A percentile compares a stretch with the other conserved stretches of the same genome.
phyloP scores from a whole-genome alignment of 2,888 invertebrate species.

The Hydrotaea cyrtoneurina region DNA sequence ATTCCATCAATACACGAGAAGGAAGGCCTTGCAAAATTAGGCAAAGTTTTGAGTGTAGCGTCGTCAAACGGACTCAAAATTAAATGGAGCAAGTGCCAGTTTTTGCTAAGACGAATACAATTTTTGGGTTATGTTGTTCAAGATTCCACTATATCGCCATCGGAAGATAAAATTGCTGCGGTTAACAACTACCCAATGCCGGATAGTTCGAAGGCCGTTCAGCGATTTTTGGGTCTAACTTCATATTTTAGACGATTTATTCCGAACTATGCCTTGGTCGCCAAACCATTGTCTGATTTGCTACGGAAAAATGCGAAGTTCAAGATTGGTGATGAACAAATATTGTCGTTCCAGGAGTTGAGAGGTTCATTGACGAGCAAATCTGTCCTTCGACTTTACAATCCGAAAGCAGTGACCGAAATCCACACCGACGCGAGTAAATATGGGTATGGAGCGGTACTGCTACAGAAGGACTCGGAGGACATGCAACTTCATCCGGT shows the following conservation, averaged over 20 bases:
- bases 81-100: slow-evolving; percentile 18
- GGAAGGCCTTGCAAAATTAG: slow-evolving; percentile 54
- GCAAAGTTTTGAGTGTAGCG: not conserved
- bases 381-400: slow-evolving; percentile 16
- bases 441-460: slow-evolving; percentile 38
- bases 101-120: slow-evolving; percentile 47
- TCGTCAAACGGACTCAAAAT: not conserved
- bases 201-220: slow-evolving; percentile 45
- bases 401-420: slow-evolving; percentile 27
- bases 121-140: slow-evolving; percentile 54
- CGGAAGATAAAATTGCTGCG: slow-evolving; percentile 43
- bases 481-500: slow-evolving; percentile 18
- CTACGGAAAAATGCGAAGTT: not conserved
- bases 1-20: slow-evolving; percentile 59
- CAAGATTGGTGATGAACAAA: slow-evolving; percentile 56
- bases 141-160: not conserved
- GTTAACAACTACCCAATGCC: slow-evolving; percentile 48
- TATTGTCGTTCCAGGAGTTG: slow-evolving; percentile 18
- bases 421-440: slow-evolving; percentile 66
- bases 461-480: slow-evolving; percentile 51
- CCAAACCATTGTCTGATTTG: not conserved
- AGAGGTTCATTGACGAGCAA: not conserved
- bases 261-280: not conserved
- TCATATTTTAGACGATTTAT: slow-evolving; percentile 38
- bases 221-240: slow-evolving; percentile 47